Evolutionary conservation across 2,113 vertebrate species (phyloP).

Genomic region (Atherinomorus stipes): DNA sequence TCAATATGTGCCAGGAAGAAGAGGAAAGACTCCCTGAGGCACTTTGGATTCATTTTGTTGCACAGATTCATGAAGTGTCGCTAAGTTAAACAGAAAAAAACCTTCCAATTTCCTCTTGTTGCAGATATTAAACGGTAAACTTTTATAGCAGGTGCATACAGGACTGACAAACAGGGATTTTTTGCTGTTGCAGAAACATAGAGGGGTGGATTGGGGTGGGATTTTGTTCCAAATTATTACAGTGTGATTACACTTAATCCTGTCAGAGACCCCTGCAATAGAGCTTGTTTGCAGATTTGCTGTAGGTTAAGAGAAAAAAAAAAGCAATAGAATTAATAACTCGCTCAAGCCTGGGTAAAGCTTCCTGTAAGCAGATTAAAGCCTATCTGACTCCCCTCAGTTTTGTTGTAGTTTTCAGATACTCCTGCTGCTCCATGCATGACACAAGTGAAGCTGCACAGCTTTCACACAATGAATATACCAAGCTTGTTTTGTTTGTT

Average conservation of each 20-base stretch:
- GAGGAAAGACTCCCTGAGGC: neutral
- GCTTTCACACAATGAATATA: no score
- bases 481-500: no score
- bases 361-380: slow-evolving; percentile 58
- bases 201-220: neutral
- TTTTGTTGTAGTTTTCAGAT: neutral
- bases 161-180: neutral
- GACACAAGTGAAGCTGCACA: slow-evolving; percentile 6
- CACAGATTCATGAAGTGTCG: no score
- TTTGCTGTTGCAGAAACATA: slow-evolving; percentile 12
- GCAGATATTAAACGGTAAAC: neutral
- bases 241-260: slow-evolving; percentile 52
- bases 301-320: neutral
- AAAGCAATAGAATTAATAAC: slow-evolving; percentile 40
- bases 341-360: slow-evolving; percentile 7
- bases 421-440: no score
- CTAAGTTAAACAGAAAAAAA: neutral
- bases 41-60: no score
- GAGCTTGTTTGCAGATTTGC: slow-evolving; percentile 42
- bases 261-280: slow-evolving; percentile 22
- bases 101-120: neutral
- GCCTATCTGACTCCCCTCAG: slow-evolving; percentile 3
- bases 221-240: slow-evolving; percentile 35
- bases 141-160: neutral
- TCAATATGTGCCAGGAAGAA: neutral